A percentile compares a stretch with the other conserved stretches of the same genome.
phyloP scores from a whole-genome alignment of 1,140 invertebrate genomes.

The Whitmania pigra region DNA sequence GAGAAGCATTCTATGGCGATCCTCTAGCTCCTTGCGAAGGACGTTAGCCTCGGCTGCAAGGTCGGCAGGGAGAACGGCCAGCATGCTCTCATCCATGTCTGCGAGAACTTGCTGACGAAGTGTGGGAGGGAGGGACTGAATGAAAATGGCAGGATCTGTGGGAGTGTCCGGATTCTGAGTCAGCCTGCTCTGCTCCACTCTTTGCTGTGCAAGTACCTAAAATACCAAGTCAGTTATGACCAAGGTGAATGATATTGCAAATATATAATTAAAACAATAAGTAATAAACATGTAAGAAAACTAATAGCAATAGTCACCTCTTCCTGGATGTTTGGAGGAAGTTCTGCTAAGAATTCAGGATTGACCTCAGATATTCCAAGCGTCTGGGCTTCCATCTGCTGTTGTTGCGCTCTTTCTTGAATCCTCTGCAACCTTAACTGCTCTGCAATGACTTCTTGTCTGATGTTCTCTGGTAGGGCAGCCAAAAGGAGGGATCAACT shows the following conservation, averaged over 20 bases:
- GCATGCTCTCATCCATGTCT: conserved; percentile 82
- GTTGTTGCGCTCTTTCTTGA: conserved; percentile 41
- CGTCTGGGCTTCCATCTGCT: conserved; percentile 29
- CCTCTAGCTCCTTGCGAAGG: conserved; percentile 65
- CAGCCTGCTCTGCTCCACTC: conserved; percentile 63
- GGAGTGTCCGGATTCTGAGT: conserved; percentile 59
- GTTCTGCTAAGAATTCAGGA: conserved; percentile 75
- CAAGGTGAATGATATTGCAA: background rate
- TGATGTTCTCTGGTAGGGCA: conserved; percentile 76
- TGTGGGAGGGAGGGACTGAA: conserved; percentile 68
- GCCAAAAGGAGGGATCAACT: conserved; percentile 84
- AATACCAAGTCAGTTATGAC: background rate
- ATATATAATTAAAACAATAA: background rate
- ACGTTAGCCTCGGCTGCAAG: conserved; percentile 73
- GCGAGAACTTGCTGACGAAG: conserved; percentile 74
- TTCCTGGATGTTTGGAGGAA: conserved; percentile 78
- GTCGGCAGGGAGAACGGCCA: conserved; percentile 70
- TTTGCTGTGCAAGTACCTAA: conserved; percentile 64
- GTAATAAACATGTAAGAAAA: too few relatives aligned
- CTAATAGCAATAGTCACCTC: conserved; percentile 46
- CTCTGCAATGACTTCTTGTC: conserved; percentile 76
- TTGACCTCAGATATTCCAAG: conserved; percentile 50
- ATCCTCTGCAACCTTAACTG: conserved; percentile 56
- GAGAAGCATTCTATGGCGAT: conserved; percentile 54
- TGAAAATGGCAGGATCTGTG: conserved; percentile 71